Evolutionary conservation across 2,888 invertebrate genomes (phyloP).

Genomic region (Acronicta alni): DNA sequence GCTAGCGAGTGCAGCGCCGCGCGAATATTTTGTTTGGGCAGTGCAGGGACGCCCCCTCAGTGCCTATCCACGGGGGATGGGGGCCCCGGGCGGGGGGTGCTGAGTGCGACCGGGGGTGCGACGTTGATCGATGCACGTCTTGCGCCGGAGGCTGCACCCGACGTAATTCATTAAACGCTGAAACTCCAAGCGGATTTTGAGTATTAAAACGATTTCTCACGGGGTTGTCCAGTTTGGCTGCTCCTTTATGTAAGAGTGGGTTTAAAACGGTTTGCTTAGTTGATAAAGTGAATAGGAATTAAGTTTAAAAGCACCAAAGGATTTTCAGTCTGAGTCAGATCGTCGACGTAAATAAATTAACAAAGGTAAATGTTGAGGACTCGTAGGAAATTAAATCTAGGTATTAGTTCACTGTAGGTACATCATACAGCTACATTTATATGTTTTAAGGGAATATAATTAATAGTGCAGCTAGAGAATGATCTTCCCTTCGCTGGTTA

Average conservation of each 20-base stretch:
- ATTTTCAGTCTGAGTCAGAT: conserved; percentile 58
- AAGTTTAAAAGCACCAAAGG: conserved; percentile 68
- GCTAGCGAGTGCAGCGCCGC: conserved; percentile 74
- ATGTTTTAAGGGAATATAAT: conserved; percentile 14
- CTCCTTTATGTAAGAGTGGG: conserved; percentile 72
- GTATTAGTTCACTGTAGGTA: conserved; percentile 29
- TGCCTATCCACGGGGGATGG: conserved; percentile 71
- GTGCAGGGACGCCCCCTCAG: conserved; percentile 78
- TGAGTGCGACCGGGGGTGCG: conserved; percentile 71
- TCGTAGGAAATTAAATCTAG: conserved; percentile 56
- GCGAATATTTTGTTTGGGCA: conserved; percentile 89
- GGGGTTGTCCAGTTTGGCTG: conserved; percentile 82
- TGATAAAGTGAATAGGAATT: conserved; percentile 79
- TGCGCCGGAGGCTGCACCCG: conserved; percentile 90
- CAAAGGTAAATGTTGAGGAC: conserved; percentile 55
- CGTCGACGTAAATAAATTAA: conserved; percentile 62
- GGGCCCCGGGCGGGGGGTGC: conserved; percentile 59
- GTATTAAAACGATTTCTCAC: conserved; percentile 89
- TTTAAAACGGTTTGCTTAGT: conserved; percentile 71
- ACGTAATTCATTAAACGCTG: conserved; percentile 89
- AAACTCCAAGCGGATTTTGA: conserved; percentile 89
- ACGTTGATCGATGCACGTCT: conserved; percentile 91
- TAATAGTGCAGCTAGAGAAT: conserved; percentile 4
- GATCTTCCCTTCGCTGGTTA: too few relatives aligned
- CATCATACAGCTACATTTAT: conserved; percentile 1